Percentiles rank a stretch among this genome's conserved stretches.
phyloP scores from a whole-genome alignment of 2,113 vertebrate genomes.

The Balaeniceps rex region DNA sequence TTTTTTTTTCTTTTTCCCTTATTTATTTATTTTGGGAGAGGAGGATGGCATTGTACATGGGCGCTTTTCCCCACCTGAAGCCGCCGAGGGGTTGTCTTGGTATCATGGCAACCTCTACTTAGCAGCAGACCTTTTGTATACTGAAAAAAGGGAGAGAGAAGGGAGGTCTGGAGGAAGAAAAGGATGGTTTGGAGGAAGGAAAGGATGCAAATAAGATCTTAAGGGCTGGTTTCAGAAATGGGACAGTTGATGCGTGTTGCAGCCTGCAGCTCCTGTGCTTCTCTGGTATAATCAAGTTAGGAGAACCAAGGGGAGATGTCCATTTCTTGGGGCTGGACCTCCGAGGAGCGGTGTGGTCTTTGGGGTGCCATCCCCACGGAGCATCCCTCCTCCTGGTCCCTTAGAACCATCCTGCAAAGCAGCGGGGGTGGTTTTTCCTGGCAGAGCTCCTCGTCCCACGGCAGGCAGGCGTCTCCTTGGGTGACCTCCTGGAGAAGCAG shows the following conservation, averaged over 20 bases:
- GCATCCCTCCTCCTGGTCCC: not conserved
- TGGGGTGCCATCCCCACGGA: not conserved
- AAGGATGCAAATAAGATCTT: not conserved
- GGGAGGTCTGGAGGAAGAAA: not conserved
- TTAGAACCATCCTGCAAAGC: not conserved
- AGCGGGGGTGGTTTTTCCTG: not conserved
- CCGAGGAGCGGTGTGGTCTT: not conserved
- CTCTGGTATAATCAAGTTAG: not conserved
- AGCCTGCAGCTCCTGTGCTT: too few relatives aligned
- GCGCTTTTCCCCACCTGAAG: not conserved
- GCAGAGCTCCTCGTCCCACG: not conserved
- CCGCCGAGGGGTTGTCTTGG: not conserved
- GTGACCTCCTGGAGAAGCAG: not conserved
- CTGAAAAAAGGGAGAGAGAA: not conserved
- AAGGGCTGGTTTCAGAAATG: not conserved
- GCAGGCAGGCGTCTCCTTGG: not conserved
- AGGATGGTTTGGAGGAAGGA: not conserved
- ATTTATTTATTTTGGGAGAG: not conserved
- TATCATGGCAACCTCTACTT: slow-evolving; percentile 50
- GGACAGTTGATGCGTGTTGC: not conserved
- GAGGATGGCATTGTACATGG: not conserved
- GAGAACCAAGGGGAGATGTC: not conserved
- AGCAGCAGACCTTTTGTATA: slow-evolving; percentile 12
- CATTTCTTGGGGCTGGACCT: not conserved
- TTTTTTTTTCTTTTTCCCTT: not conserved